Evolutionary conservation across 2,888 invertebrate genomes (phyloP).

Genomic region (Epicampocera succincta): DNA sequence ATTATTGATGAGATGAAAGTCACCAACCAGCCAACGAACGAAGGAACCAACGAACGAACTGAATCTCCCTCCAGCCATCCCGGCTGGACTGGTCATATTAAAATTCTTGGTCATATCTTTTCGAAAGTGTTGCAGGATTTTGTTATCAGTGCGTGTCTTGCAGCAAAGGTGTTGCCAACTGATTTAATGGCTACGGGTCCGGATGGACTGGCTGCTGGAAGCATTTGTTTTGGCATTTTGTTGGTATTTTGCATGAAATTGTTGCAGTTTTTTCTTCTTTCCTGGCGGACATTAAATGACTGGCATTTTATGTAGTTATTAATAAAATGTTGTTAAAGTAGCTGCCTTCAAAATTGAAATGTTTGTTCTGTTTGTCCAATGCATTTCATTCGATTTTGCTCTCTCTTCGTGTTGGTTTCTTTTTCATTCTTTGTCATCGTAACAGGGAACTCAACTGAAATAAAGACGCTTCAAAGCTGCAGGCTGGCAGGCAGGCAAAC

Average conservation of each 20-base stretch:
- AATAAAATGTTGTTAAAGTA: conserved; percentile 72
- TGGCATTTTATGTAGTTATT: conserved; percentile 68
- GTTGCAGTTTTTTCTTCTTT: conserved; percentile 8
- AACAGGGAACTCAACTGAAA: conserved; percentile 32
- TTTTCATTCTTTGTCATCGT: conserved; percentile 48
- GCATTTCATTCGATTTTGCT: conserved; percentile 45
- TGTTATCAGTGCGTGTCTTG: conserved; percentile 78
- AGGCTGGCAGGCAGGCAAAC: conserved; percentile 1
- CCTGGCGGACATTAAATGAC: conserved; percentile 46
- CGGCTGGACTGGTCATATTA: conserved; percentile 9
- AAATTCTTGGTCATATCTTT: conserved; percentile 54
- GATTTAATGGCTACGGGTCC: conserved; percentile 69
- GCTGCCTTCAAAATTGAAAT: conserved; percentile 65
- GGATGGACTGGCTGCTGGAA: conserved; percentile 30
- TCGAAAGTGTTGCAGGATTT: conserved; percentile 48
- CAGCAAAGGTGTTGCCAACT: conserved; percentile 79
- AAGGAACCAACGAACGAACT: too few species aligned
- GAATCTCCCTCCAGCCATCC: conserved; percentile 34
- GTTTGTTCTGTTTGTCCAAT: conserved; percentile 56
- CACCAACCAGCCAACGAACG: not conserved
- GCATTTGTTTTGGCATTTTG: conserved; percentile 35
- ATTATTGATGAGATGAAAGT: conserved; percentile 56
- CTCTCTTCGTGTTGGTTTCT: conserved; percentile 5
- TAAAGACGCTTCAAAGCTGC: conserved; percentile 38
- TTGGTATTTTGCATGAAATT: conserved; percentile 23